These are phyloP conservation scores for Etheostoma nigrum DNA, from an alignment of 2,797 vertebrate species.

Conservation along the genomic window DNA sequence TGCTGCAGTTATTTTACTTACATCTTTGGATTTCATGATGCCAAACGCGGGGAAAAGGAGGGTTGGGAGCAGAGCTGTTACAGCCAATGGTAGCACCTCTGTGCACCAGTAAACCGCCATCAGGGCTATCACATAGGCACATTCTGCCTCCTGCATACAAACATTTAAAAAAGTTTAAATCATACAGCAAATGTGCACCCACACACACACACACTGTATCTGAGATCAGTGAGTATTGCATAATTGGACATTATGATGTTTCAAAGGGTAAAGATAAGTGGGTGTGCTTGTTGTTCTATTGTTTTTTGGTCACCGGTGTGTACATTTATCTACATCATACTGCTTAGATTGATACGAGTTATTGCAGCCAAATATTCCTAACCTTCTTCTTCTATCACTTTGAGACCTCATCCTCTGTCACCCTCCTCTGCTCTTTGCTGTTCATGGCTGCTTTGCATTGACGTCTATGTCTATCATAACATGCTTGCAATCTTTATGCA, in stretches of 20 bases:
- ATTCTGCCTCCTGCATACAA: conserved; percentile 89
- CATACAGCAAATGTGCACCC: too few relatives aligned
- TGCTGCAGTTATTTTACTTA: conserved; percentile 60
- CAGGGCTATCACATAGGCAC: conserved; percentile 91
- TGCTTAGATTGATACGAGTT: not conserved
- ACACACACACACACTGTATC: not conserved
- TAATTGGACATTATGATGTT: conserved; percentile 19
- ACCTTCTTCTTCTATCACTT: not conserved
- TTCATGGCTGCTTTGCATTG: conserved; percentile 10
- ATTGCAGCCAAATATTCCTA: conserved; percentile 1
- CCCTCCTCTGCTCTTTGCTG: not conserved
- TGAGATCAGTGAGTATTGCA: not conserved
- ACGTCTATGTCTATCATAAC: conserved; percentile 53
- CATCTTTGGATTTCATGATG: conserved; percentile 92
- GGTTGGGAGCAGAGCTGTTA: conserved; percentile 92
- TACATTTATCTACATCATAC: not conserved
- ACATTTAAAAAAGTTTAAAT: not conserved
- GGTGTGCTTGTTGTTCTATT: not conserved
- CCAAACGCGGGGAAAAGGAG: conserved; percentile 94
- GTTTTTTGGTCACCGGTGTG: not conserved
- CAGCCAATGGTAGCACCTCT: conserved; percentile 93
- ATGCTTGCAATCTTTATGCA: conserved; percentile 24
- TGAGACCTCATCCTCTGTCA: not conserved
- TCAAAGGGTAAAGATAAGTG: conserved; percentile 60
- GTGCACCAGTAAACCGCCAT: conserved; percentile 98